Conservation (phyloP, 1,140 invertebrate genomes). For the Globodera ellingtonae region DNA sequence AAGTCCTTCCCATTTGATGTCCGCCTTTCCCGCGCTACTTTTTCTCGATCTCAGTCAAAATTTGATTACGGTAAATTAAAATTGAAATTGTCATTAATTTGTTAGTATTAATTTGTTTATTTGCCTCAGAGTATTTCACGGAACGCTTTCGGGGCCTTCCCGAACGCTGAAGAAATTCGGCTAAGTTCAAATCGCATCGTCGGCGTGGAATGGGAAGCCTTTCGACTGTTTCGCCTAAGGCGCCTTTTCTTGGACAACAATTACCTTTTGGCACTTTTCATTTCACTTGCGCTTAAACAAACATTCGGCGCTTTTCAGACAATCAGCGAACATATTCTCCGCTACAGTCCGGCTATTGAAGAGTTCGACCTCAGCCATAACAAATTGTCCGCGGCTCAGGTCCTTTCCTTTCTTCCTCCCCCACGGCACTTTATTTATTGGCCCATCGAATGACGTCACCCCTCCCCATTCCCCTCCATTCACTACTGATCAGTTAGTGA, state of each 20-base stretch:
- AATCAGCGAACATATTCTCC: slow-evolving; percentile 51
- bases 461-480: neutral
- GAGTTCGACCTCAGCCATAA: slow-evolving; percentile 47
- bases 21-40: slow-evolving; percentile 29
- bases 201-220: slow-evolving; percentile 53
- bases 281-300: neutral
- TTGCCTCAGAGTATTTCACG: slow-evolving; percentile 31
- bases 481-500: too few relatives aligned
- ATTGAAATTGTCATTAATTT: neutral
- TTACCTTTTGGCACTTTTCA: slow-evolving; percentile 40
- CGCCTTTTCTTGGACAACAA: slow-evolving; percentile 37
- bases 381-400: slow-evolving; percentile 40
- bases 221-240: slow-evolving; percentile 48
- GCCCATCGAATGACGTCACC: too few relatives aligned
- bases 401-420: neutral
- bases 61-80: slow-evolving; percentile 10
- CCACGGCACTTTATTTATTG: too few relatives aligned
- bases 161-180: slow-evolving; percentile 53
- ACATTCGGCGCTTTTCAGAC: slow-evolving; percentile 32
- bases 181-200: slow-evolving; percentile 44
- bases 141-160: slow-evolving; percentile 36
- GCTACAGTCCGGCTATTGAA: slow-evolving; percentile 50
- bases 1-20: neutral
- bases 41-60: slow-evolving; percentile 28
- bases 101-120: slow-evolving; percentile 8